Evolutionary conservation across 2,888 invertebrate species (phyloP).

Genomic region (Timema podura): DNA sequence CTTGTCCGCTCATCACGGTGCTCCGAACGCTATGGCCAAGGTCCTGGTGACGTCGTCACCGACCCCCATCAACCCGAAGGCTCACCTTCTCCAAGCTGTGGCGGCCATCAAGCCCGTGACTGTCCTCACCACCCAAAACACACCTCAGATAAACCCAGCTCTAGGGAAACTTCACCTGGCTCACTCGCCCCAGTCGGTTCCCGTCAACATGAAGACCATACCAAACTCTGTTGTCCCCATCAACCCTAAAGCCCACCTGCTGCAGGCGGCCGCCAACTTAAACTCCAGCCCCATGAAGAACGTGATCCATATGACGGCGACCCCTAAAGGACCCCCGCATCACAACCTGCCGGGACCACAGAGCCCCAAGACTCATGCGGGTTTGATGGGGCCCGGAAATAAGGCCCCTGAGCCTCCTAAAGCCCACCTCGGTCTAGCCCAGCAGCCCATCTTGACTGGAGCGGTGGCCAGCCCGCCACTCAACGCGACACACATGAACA

Average conservation of each 20-base stretch:
- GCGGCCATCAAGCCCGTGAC: constrained; percentile 24
- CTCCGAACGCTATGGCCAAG: constrained; percentile 6
- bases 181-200: constrained; percentile 9
- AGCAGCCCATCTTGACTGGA: constrained; percentile 34
- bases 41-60: constrained; percentile 32
- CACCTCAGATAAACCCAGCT: neutral
- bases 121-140: neutral
- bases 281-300: neutral
- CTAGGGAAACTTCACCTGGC: too few species aligned
- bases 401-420: constrained; percentile 36
- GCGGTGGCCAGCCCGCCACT: constrained; percentile 56
- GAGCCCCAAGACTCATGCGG: constrained; percentile 24
- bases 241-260: constrained; percentile 46
- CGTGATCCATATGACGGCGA: constrained; percentile 21
- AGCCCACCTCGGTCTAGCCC: constrained; percentile 32
- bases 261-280: constrained; percentile 41
- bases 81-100: constrained; percentile 45
- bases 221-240: constrained; percentile 35
- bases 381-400: constrained; percentile 25
- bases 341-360: constrained; percentile 26
- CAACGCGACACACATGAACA: constrained; percentile 45
- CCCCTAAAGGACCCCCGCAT: constrained; percentile 34
- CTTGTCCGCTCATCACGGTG: neutral
- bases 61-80: constrained; percentile 44
- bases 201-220: constrained; percentile 33